phyloP scores from a whole-genome alignment of 1,140 invertebrate species.

The Ceratoteleas bidentatus region DNA sequence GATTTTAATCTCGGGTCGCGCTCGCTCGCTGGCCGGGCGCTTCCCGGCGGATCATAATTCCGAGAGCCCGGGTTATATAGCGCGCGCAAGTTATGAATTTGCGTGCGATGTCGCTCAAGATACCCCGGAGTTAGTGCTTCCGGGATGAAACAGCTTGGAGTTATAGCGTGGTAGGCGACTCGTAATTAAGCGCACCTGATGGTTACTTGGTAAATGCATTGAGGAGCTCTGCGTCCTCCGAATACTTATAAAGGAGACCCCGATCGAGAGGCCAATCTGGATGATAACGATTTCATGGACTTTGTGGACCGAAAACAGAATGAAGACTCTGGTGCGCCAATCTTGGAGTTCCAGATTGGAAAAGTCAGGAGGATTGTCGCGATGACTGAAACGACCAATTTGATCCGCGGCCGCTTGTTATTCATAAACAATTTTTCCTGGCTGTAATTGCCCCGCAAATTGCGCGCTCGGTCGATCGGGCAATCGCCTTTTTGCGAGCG shows the following conservation, averaged over 20 bases:
- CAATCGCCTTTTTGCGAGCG: conserved; percentile 2
- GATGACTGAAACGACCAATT: conserved; percentile 19
- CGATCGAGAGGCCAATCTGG: conserved; percentile 16
- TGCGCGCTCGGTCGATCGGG: not conserved
- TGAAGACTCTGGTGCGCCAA: too few relatives aligned
- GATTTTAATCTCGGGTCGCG: conserved; percentile 75
- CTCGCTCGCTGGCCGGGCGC: conserved; percentile 22
- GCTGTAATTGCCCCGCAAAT: conserved; percentile 8
- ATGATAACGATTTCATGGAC: conserved; percentile 5
- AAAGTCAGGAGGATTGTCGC: not conserved
- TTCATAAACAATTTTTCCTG: conserved; percentile 28
- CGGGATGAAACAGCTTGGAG: conserved; percentile 66
- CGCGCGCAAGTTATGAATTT: conserved; percentile 75
- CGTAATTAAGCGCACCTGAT: conserved; percentile 73
- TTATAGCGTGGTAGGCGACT: conserved; percentile 68
- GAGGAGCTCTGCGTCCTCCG: conserved; percentile 32
- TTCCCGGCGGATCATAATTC: conserved; percentile 67
- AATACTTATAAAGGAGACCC: conserved; percentile 40
- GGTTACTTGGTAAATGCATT: conserved; percentile 57
- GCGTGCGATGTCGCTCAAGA: conserved; percentile 74
- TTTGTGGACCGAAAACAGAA: conserved; percentile 5
- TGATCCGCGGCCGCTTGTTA: conserved; percentile 15
- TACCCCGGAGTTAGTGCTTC: conserved; percentile 74
- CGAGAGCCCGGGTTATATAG: conserved; percentile 69
- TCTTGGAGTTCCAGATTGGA: not conserved